phyloP scores from a whole-genome alignment of 2,888 invertebrate species.

The Cheilosia vernalis region DNA sequence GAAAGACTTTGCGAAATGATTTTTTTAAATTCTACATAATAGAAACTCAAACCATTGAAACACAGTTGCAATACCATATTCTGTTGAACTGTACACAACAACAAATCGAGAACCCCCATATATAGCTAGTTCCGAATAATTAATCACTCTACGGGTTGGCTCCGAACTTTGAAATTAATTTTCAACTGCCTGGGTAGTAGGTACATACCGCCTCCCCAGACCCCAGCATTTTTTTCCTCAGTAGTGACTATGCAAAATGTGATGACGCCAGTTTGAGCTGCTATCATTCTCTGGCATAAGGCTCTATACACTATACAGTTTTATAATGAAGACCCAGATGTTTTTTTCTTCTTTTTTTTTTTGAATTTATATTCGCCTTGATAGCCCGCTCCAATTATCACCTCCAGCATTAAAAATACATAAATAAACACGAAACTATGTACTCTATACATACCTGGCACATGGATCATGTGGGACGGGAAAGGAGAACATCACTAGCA shows the following conservation, averaged over 20 bases:
- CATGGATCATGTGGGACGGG: neutral
- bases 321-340: conserved; percentile 53
- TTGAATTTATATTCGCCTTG: neutral
- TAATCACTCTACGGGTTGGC: conserved; percentile 49
- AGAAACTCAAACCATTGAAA: neutral
- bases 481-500: conserved; percentile 1
- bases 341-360: conserved; percentile 8
- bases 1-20: too few species aligned
- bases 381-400: conserved; percentile 39
- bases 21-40: neutral
- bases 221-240: neutral
- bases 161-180: conserved; percentile 62
- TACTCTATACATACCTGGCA: neutral
- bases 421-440: neutral
- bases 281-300: conserved; percentile 30
- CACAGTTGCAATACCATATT: neutral
- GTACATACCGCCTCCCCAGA: neutral
- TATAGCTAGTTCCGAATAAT: conserved; percentile 54
- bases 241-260: conserved; percentile 11
- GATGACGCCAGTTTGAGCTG: conserved; percentile 51
- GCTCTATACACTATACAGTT: conserved; percentile 18
- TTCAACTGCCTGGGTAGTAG: conserved; percentile 22
- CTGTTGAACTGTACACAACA: neutral
- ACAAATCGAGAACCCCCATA: conserved; percentile 32
- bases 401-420: conserved; percentile 23